Evolutionary conservation across 2,888 invertebrate genomes (phyloP).

Genomic region (Sphinx pinastri): DNA sequence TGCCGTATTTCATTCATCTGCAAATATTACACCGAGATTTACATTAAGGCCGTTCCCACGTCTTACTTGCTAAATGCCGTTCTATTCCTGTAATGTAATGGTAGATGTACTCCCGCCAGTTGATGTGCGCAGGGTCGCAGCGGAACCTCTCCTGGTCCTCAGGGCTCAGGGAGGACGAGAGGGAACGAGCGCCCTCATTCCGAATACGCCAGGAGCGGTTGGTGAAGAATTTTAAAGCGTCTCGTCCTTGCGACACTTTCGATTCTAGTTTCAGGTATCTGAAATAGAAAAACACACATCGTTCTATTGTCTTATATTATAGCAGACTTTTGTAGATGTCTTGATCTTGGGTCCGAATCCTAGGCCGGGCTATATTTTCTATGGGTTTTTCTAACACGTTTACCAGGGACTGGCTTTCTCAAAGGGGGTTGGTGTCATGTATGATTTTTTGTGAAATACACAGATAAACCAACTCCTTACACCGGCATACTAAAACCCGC

Average conservation of each 20-base stretch:
- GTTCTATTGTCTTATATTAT: neutral
- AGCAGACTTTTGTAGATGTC: no score
- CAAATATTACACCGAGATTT: no score
- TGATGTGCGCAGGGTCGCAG: neutral
- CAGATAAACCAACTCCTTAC: no score
- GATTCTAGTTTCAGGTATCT: slow-evolving; percentile 2
- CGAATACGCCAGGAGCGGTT: neutral
- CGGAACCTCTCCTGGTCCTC: neutral
- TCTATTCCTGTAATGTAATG: neutral
- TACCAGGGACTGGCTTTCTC: no score
- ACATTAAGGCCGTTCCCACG: no score
- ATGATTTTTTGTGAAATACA: no score
- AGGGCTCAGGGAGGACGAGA: neutral
- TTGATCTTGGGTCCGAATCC: no score
- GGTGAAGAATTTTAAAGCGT: neutral
- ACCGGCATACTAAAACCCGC: no score
- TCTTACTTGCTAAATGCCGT: neutral
- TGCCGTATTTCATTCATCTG: no score
- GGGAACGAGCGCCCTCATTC: neutral
- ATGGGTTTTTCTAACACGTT: no score
- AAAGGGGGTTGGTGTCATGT: no score
- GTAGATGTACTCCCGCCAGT: neutral
- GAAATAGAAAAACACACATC: neutral
- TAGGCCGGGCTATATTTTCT: no score
- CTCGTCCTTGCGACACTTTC: neutral